These are phyloP conservation scores for Virgularia gustaviana DNA, from an alignment of 92 coral and sea anemone species.

Conservation along the genomic window DNA sequence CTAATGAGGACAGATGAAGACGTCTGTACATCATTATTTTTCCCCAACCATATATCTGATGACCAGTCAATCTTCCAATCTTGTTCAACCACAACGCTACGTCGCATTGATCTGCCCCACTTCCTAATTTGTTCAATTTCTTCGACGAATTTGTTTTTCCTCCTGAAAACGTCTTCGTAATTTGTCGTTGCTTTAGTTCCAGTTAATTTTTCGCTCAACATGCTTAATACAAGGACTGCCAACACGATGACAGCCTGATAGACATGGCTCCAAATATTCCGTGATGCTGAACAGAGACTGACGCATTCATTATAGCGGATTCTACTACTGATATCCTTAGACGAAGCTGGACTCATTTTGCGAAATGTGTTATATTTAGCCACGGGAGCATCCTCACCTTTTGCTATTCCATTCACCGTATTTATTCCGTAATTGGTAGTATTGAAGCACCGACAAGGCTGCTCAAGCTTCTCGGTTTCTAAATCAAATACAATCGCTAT, in stretches of 20 bases:
- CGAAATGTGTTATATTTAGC: not conserved
- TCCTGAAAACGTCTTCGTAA: slow-evolving; percentile 9
- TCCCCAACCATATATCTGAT: slow-evolving; percentile 35
- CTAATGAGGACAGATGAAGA: slow-evolving; percentile 14
- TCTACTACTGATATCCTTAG: not conserved
- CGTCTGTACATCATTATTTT: slow-evolving; percentile 26
- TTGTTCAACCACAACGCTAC: slow-evolving; percentile 26
- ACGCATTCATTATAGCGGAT: not conserved
- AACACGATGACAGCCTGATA: slow-evolving; percentile 23
- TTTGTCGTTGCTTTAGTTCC: not conserved
- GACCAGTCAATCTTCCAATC: slow-evolving; percentile 40
- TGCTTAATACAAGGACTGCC: slow-evolving; percentile 13
- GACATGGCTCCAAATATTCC: slow-evolving; percentile 8
- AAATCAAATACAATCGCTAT: not conserved
- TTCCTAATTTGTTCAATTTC: slow-evolving; percentile 30
- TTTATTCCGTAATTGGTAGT: not conserved
- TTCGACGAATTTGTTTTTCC: slow-evolving; percentile 29
- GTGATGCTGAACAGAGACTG: slow-evolving; percentile 5
- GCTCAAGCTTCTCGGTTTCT: slow-evolving; percentile 3
- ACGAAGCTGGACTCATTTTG: not conserved
- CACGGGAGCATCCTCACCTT: not conserved
- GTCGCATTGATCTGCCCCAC: slow-evolving; percentile 28
- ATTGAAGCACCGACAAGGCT: slow-evolving; percentile 18
- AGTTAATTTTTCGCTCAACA: slow-evolving; percentile 24
- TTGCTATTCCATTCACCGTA: not conserved